Conservation (phyloP, 2,797 vertebrate species). For the Scleropages formosus region DNA sequence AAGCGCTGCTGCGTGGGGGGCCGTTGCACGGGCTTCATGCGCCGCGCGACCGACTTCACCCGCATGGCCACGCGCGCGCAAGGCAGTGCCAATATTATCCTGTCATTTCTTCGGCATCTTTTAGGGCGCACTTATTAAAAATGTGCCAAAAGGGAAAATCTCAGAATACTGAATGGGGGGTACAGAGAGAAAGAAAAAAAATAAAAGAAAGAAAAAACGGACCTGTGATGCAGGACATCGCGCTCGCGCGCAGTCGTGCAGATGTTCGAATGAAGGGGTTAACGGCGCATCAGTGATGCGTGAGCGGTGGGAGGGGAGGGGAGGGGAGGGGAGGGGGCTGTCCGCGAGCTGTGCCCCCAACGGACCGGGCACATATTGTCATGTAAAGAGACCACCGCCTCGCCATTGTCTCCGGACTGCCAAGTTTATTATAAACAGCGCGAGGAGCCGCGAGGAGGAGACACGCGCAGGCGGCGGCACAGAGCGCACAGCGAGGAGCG, state of each 20-base stretch:
- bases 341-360: conserved; percentile 52
- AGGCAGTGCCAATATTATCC: too few species aligned
- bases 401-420: conserved; percentile 74
- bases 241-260: conserved; percentile 65
- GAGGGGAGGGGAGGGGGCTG: conserved; percentile 31
- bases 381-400: conserved; percentile 84
- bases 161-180: too few species aligned
- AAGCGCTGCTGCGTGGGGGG: too few species aligned
- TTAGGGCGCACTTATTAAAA: background rate
- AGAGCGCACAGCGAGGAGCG: too few species aligned
- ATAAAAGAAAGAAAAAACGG: background rate
- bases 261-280: conserved; percentile 53
- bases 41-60: too few species aligned
- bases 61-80: too few species aligned
- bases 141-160: background rate
- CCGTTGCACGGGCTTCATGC: too few species aligned
- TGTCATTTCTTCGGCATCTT: conserved; percentile 18
- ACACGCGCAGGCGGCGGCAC: too few species aligned
- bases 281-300: conserved; percentile 62
- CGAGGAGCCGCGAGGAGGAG: too few species aligned
- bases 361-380: conserved; percentile 70
- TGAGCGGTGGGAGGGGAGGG: conserved; percentile 47
- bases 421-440: conserved; percentile 65
- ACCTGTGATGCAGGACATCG: conserved; percentile 45
- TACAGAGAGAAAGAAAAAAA: background rate